Conservation (phyloP, 2,888 invertebrate genomes). For the Thereva nobilitata region DNA sequence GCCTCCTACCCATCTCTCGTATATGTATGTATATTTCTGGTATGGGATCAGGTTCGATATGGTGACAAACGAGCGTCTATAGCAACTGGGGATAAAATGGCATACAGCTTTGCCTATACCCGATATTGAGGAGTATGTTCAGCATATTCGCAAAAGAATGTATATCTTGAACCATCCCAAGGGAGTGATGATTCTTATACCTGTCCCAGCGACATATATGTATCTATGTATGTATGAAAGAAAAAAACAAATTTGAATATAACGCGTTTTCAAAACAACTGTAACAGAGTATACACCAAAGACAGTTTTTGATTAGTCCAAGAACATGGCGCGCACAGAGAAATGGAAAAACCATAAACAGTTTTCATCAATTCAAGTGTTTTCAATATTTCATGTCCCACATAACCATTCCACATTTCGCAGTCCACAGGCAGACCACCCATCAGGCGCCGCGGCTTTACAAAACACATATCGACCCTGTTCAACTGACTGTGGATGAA, state of each 20-base stretch:
- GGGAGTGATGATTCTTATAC: neutral
- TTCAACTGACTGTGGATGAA: too few relatives aligned
- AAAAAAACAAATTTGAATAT: slow-evolving; percentile 21
- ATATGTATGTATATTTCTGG: slow-evolving; percentile 13
- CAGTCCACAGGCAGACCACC: too few relatives aligned
- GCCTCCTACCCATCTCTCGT: slow-evolving; percentile 3
- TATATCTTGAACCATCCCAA: neutral
- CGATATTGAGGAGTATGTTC: too few relatives aligned
- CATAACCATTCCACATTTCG: neutral
- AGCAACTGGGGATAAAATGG: slow-evolving; percentile 17
- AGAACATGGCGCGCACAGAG: slow-evolving; percentile 7
- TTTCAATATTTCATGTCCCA: slow-evolving; percentile 25
- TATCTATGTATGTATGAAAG: slow-evolving; percentile 13
- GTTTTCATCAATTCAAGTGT: slow-evolving; percentile 29
- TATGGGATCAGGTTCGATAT: slow-evolving; percentile 27
- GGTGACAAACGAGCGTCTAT: slow-evolving; percentile 29
- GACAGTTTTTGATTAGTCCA: slow-evolving; percentile 27
- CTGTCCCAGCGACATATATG: slow-evolving; percentile 6
- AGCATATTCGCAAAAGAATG: too few relatives aligned
- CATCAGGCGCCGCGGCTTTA: too few relatives aligned
- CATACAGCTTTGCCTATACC: too few relatives aligned
- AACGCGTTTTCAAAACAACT: neutral
- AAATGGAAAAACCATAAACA: slow-evolving; percentile 9
- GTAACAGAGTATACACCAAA: slow-evolving; percentile 2
- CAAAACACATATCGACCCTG: too few relatives aligned